A percentile compares a stretch with the other conserved stretches of the same genome.
phyloP scores from a whole-genome alignment of 1,140 invertebrate species.

The Globodera ellingtonae region DNA sequence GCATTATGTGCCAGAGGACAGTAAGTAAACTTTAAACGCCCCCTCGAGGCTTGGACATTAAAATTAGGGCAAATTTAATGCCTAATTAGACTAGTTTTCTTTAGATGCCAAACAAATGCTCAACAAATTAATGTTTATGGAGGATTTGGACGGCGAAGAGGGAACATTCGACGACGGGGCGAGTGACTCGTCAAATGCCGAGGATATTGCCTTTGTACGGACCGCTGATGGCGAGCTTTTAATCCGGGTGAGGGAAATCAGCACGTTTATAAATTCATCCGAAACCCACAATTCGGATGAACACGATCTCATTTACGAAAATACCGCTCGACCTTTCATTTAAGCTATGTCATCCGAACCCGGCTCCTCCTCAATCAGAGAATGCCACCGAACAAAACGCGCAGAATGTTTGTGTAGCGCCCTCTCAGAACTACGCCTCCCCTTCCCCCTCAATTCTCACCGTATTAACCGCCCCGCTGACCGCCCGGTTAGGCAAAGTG shows the following conservation, averaged over 20 bases:
- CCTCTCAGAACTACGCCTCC: not conserved
- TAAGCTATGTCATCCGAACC: not conserved
- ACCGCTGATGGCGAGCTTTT: constrained; percentile 26
- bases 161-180: not conserved
- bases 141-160: not conserved
- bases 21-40: not conserved
- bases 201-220: constrained; percentile 21
- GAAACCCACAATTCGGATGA: not conserved
- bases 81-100: not conserved
- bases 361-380: not conserved
- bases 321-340: not conserved
- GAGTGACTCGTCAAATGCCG: not conserved
- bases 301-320: too few relatives aligned
- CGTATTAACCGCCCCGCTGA: not conserved
- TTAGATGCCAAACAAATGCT: constrained; percentile 22
- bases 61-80: not conserved
- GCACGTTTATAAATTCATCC: not conserved
- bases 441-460: not conserved
- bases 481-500: not conserved
- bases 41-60: not conserved
- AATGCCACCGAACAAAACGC: not conserved
- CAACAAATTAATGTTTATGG: constrained; percentile 30
- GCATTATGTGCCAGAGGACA: not conserved
- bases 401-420: not conserved
- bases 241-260: constrained; percentile 14